A percentile compares a stretch with the other conserved stretches of the same genome.
Conservation (phyloP, 2,888 invertebrate genomes). For the Amblyteles armatorius region DNA sequence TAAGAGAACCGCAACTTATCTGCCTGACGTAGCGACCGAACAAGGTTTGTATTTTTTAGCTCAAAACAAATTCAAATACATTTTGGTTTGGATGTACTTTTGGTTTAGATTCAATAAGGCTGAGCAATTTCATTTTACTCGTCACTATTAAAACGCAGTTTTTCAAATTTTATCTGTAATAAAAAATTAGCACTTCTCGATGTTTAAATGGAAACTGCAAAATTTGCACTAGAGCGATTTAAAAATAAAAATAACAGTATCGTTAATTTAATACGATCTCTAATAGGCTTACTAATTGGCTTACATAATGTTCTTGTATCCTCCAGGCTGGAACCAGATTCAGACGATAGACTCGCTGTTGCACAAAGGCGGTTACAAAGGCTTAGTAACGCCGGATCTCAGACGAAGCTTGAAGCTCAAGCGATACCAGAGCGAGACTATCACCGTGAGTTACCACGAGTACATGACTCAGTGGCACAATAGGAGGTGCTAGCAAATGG, state of each 20-base stretch:
- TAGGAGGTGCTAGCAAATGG: constrained; percentile 91
- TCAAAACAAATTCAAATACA: background rate
- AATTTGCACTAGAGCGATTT: background rate
- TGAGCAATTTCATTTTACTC: background rate
- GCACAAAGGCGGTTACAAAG: constrained; percentile 98
- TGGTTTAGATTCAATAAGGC: background rate
- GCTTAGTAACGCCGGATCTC: constrained; percentile 94
- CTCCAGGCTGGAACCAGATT: constrained; percentile 98
- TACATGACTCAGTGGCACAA: constrained; percentile 89
- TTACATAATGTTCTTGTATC: background rate
- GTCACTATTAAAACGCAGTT: too few species aligned
- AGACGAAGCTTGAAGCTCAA: constrained; percentile 96
- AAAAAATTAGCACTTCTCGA: too few species aligned
- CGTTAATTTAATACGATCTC: background rate
- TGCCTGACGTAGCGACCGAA: constrained; percentile 99
- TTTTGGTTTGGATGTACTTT: background rate
- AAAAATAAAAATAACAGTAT: background rate
- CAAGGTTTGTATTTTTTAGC: constrained; percentile 89
- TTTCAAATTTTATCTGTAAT: too few species aligned
- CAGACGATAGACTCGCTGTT: constrained; percentile 99
- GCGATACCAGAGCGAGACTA: constrained; percentile 98
- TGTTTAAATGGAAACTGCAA: background rate
- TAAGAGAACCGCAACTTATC: constrained; percentile 98
- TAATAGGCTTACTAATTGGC: background rate
- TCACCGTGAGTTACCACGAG: constrained; percentile 94